Evolutionary conservation across 2,888 invertebrate genomes (phyloP), one percentile per base, ranked within the genome.

Genomic region (Epinotia bilunana): DNA sequence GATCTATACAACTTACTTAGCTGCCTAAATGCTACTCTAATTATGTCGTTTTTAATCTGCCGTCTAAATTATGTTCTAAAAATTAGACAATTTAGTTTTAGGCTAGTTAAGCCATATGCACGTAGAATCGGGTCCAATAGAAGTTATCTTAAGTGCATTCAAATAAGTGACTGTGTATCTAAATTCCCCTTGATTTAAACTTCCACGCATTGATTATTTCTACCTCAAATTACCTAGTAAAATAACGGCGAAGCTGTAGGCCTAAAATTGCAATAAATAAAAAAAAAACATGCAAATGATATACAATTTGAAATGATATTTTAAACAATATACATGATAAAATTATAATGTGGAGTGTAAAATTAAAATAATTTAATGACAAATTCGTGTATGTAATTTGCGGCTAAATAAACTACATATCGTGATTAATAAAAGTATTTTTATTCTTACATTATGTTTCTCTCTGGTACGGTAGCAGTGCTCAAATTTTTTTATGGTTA

Each of bases 211-310:
- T 6, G 11, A 18, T 23, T 16, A 49, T 3, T 65, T 23, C 7
- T 49, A 64, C 28, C n/a, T 49, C 12, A 53, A 75, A 62, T 23
- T 60, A 76, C 73, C n/a, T n/a, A n/a, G n/a, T 62, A 69, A 55
- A 64, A 75, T 78, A 77, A 77, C 87, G 85, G 88, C 87, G 83
- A 88, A 89, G 89, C 87, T 81, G 79, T 28, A 33, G 33, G 33
- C 33, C 33, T 76, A 81, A 80, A 82, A 79, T 79, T 82, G 86
- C 83, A 86, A 83, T 78, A 71, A 85, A 86, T 80, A 77, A 79
- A 76, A 43, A 43, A 79, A 79, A 79, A 82, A 86, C 83, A 84
- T 89, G 90, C 89, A 82, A 88, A 81, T 76, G 78, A 68, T 68
- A 77, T 68, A 60, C 64, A 77, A 23, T 20, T 33, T 23, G 18